Percentiles rank a stretch among this genome's conserved stretches.
Conservation (phyloP, 1,140 invertebrate genomes). For the Trichoplusia ni region DNA sequence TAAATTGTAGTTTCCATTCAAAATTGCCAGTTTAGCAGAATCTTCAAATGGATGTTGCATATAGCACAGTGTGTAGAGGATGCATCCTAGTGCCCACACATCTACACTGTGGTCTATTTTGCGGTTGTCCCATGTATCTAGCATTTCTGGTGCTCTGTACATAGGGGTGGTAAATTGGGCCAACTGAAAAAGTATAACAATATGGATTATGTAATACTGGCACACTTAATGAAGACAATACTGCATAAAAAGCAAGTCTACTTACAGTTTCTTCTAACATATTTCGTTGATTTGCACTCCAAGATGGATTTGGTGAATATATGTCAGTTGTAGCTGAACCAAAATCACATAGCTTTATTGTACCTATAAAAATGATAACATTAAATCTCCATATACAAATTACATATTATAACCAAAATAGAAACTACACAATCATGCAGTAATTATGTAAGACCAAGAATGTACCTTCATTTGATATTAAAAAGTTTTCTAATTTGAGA, state of each 20-base stretch:
- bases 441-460: not conserved
- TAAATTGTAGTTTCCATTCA: constrained; percentile 97
- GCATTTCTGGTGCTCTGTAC: constrained; percentile 97
- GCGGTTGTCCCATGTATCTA: constrained; percentile 98
- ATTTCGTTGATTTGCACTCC: constrained; percentile 95
- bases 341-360: constrained; percentile 98
- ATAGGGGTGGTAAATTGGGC: constrained; percentile 90
- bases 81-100: constrained; percentile 98
- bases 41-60: constrained; percentile 99
- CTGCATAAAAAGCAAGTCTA: no score
- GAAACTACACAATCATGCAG: not conserved
- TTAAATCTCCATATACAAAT: not conserved
- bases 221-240: no score
- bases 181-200: constrained; percentile 55
- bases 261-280: constrained; percentile 96
- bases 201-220: not conserved
- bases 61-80: constrained; percentile 96
- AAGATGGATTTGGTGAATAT: constrained; percentile 92
- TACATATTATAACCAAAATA: not conserved
- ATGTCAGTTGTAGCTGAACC: constrained; percentile 96
- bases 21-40: constrained; percentile 95
- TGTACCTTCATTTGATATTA: constrained; percentile 82
- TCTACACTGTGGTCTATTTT: constrained; percentile 94
- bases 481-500: constrained; percentile 90
- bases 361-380: constrained; percentile 80